Evolutionary conservation across 23 tunicate species (phyloP).

Genomic region (Halocynthia roretzi): DNA sequence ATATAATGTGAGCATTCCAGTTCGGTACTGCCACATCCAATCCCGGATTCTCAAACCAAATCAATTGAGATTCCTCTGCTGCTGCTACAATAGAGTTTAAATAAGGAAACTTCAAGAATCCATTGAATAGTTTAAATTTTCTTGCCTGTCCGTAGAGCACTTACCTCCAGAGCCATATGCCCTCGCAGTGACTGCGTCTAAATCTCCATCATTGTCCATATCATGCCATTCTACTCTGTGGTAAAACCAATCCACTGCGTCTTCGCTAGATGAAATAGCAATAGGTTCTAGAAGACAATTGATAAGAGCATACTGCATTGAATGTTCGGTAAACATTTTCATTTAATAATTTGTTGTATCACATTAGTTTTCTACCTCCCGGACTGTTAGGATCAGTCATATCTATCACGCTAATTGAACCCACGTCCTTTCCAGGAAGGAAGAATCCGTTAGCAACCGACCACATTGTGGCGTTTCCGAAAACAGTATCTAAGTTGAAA

Average conservation of each 20-base stretch:
- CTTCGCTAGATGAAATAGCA: slow-evolving; percentile 36
- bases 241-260: slow-evolving; percentile 61
- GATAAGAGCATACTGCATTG: background rate
- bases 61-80: slow-evolving; percentile 46
- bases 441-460: slow-evolving; percentile 63
- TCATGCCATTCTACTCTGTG: slow-evolving; percentile 93
- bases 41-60: slow-evolving; percentile 89
- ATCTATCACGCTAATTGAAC: slow-evolving; percentile 54
- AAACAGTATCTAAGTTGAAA: slow-evolving; percentile 40
- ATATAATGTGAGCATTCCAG: slow-evolving; percentile 63
- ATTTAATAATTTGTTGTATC: background rate
- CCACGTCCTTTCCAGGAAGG: slow-evolving; percentile 66
- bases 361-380: slow-evolving; percentile 17
- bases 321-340: background rate
- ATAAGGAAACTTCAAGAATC: background rate
- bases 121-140: background rate
- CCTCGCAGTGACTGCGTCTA: slow-evolving; percentile 70
- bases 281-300: slow-evolving; percentile 32
- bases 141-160: background rate
- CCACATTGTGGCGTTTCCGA: slow-evolving; percentile 31
- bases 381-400: slow-evolving; percentile 66
- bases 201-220: slow-evolving; percentile 77
- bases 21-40: slow-evolving; percentile 17
- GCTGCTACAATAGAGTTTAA: slow-evolving; percentile 20
- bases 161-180: slow-evolving; percentile 81